These are phyloP conservation scores for Hydractinia echinata DNA, from an alignment of 30 jellyfish, hydroid and myxozoan species.

Conservation along the genomic window DNA sequence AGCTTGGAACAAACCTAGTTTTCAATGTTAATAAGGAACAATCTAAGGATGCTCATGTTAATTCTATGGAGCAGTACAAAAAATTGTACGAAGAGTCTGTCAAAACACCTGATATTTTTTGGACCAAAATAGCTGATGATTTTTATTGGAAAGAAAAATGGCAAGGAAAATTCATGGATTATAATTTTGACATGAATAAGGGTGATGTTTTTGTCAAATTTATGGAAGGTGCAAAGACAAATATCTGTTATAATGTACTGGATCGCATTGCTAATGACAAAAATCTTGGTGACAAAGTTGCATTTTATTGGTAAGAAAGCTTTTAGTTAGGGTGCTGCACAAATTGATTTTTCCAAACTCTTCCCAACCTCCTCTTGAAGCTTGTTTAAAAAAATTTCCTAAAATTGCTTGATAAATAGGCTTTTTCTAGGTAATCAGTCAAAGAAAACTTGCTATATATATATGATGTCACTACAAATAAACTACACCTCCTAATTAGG, in stretches of 20 bases:
- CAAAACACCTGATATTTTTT: constrained; percentile 75
- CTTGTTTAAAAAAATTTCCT: no score
- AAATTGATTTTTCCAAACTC: no score
- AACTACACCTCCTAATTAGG: no score
- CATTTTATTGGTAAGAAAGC: constrained; percentile 74
- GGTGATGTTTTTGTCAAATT: constrained; percentile 74
- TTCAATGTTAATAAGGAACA: constrained; percentile 37
- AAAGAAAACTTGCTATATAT: no score
- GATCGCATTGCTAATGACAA: constrained; percentile 68
- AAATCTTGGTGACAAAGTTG: constrained; percentile 72
- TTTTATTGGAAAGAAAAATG: constrained; percentile 81
- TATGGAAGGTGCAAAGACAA: constrained; percentile 98
- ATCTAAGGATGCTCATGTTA: constrained; percentile 63
- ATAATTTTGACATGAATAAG: constrained; percentile 55
- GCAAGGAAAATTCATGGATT: constrained; percentile 74
- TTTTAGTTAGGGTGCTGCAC: not conserved
- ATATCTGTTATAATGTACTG: constrained; percentile 84
- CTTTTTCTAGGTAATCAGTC: no score
- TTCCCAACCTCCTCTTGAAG: no score
- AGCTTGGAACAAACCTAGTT: constrained; percentile 55
- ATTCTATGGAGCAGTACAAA: constrained; percentile 55
- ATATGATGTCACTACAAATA: no score
- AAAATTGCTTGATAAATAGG: no score
- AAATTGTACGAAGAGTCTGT: constrained; percentile 67
- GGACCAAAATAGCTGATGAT: constrained; percentile 87